A percentile compares a stretch with the other conserved stretches of the same genome.
phyloP scores from a whole-genome alignment of 2,113 vertebrate species.

The Cyphotilapia sp. region DNA sequence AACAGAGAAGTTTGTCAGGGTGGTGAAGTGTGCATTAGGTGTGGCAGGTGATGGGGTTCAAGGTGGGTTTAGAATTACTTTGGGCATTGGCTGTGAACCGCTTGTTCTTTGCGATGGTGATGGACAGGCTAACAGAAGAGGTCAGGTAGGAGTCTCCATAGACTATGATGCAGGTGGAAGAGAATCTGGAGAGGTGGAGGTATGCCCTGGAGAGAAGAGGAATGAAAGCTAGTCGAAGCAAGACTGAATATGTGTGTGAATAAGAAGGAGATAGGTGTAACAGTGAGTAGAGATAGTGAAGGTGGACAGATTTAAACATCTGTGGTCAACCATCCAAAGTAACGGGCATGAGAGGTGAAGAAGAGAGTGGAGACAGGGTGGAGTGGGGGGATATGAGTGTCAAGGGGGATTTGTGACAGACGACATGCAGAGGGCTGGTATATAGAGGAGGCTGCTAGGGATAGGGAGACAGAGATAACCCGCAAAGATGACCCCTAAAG shows the following conservation, averaged over 20 bases:
- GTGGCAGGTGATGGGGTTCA: neutral
- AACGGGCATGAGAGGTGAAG: neutral
- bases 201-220: neutral
- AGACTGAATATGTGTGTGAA: neutral
- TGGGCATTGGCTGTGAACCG: fast-evolving
- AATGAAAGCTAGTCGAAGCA: fast-evolving
- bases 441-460: neutral
- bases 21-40: neutral
- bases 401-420: fast-evolving
- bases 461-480: fast-evolving
- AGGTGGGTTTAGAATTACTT: neutral
- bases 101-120: neutral
- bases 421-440: neutral
- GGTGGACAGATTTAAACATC: neutral
- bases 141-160: neutral
- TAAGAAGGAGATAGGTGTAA: fast-evolving
- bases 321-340: neutral
- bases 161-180: fast-evolving
- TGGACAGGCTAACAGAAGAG: neutral
- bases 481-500: neutral
- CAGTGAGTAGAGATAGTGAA: neutral
- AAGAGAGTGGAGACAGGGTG: neutral
- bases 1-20: neutral
- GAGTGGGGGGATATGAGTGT: neutral
- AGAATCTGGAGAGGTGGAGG: neutral